These are phyloP conservation scores for Caenorhabditis sulstoni DNA, from an alignment of 2,888 invertebrate species.

Conservation along the genomic window DNA sequence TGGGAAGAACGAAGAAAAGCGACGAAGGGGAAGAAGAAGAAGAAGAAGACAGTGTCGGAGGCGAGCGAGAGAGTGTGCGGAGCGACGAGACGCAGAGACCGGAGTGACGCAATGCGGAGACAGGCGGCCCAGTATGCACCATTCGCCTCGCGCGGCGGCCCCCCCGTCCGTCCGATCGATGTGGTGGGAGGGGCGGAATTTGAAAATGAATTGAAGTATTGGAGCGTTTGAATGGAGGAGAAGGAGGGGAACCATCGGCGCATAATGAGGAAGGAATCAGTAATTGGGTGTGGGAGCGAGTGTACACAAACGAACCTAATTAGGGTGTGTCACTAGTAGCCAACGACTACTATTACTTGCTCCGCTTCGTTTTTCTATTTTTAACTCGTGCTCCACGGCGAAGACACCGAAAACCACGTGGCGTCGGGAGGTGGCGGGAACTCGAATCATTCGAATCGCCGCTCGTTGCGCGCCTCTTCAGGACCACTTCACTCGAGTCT, in stretches of 20 bases:
- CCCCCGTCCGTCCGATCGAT: neutral
- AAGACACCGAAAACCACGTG: too few species aligned
- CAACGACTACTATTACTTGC: too few species aligned
- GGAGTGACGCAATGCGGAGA: conserved; percentile 42
- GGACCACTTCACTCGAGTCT: neutral
- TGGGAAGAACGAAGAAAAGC: too few species aligned
- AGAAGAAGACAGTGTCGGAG: too few species aligned
- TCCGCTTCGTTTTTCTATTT: too few species aligned
- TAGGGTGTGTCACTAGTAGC: neutral
- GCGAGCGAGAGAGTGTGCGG: conserved; percentile 12
- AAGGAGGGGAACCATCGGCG: conserved; percentile 25
- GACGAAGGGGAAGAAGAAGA: conserved; percentile 1
- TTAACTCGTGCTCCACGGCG: too few species aligned
- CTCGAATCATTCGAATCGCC: too few species aligned
- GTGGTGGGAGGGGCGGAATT: conserved; percentile 22
- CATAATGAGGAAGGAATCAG: conserved; percentile 48
- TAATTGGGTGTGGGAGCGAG: conserved; percentile 16
- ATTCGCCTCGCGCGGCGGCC: conserved; percentile 25
- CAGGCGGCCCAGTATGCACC: conserved; percentile 16
- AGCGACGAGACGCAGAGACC: conserved; percentile 9
- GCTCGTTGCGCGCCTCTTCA: neutral
- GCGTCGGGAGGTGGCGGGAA: too few species aligned
- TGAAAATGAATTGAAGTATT: conserved; percentile 38
- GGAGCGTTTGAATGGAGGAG: neutral
- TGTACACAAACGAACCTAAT: conserved; percentile 27